phyloP scores from a whole-genome alignment of 2,797 vertebrate species.

The Malacoraja senta region DNA sequence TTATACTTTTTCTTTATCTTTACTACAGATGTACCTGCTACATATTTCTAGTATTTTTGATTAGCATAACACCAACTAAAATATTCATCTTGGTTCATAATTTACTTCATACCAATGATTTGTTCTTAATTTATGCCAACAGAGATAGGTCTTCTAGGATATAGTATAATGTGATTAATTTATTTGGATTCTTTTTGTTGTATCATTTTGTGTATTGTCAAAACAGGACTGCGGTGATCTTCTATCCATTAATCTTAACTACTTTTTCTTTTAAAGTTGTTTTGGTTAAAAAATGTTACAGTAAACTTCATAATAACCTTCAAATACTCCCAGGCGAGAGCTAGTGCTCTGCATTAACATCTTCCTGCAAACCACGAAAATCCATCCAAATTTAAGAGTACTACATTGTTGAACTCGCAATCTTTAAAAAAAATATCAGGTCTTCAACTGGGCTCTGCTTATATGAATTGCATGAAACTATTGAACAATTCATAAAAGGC shows the following conservation, averaged over 20 bases:
- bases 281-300: neutral
- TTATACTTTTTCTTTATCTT: neutral
- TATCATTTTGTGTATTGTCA: neutral
- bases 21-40: neutral
- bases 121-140: neutral
- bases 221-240: neutral
- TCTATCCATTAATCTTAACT: neutral
- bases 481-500: neutral
- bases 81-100: neutral
- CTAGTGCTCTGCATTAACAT: neutral
- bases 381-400: neutral
- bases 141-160: neutral
- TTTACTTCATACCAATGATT: neutral
- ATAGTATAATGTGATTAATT: neutral
- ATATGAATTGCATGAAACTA: neutral
- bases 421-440: neutral
- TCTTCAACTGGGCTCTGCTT: neutral
- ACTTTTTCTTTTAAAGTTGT: neutral
- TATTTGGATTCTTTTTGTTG: neutral
- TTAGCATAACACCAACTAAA: neutral
- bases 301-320: conserved; percentile 3
- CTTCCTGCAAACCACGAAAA: neutral
- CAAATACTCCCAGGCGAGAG: neutral
- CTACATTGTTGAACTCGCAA: neutral
- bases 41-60: neutral